Base-by-base conservation (phyloP, 2,113 vertebrate species). In the Coracopsis vasa region DNA sequence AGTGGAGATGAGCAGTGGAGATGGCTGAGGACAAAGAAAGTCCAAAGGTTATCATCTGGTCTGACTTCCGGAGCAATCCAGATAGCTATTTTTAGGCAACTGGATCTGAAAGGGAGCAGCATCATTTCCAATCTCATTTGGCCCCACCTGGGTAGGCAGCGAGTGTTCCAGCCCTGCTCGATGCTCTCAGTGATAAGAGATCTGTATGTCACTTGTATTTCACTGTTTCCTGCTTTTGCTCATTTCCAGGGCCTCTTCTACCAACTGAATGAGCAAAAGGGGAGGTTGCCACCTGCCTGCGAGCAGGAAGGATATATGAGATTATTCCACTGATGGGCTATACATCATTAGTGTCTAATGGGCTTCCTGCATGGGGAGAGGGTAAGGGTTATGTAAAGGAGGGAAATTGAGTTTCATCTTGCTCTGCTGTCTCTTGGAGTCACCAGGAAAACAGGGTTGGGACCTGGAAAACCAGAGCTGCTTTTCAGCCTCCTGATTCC, bases 271-370 rank as follows among this genome's bases (percentile, higher is more conserved):
- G 90, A 90, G 60, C 64, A 80, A 82, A 74, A 90, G n/a, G 65
- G 33, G 44, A 83, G 85, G 56, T 44, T 94, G 91, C 86, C 96
- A 70, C 78, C 69, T 1, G 1, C 78, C 48, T 66, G 75, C 0
- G 4, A 80, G 78, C 96, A 97, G 97, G 97, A 98, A 97, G 97
- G 98, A 97, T 96, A 88, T 88, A 62, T 94, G 80, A 42, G 39
- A 65, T 92, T 92, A 86, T 95, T 97, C 94, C 95, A 51, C 47
- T 54, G 73, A 88, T 97, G 96, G 94, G 95, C 89, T 88, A 51
- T 6, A 60, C 62, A 77, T 96, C 96, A 90, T 97, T 93, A 45
- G 70, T 97, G 74, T 97, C 95, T 97, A 90, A 91, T 75, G 61
- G 80, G 74, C 81, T 94, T 95, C 95, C 95, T 93, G 88, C 78